Percentiles rank a stretch among this genome's conserved stretches.
Evolutionary conservation across 35 echinoderm and acorn worm species (phyloP).

Genomic region (Ophioderma brevispina): DNA sequence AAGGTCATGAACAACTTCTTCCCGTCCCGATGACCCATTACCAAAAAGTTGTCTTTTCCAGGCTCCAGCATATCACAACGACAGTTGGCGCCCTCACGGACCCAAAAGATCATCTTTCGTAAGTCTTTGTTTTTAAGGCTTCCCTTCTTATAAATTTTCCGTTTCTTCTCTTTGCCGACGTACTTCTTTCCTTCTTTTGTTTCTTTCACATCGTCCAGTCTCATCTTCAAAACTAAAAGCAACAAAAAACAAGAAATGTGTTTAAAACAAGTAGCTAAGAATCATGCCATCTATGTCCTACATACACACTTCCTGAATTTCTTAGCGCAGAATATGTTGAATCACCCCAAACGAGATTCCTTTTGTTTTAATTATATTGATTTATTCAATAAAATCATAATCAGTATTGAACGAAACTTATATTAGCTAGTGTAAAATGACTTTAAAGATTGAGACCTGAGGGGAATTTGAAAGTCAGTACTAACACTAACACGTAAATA

Average conservation of each 20-base stretch:
- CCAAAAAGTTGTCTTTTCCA: conserved; percentile 57
- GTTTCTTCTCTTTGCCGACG: conserved; percentile 45
- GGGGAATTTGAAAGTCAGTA: too few relatives aligned
- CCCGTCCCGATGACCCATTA: conserved; percentile 82
- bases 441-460: too few relatives aligned
- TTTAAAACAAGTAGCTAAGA: too few relatives aligned
- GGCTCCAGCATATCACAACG: conserved; percentile 78
- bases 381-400: too few relatives aligned
- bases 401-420: too few relatives aligned
- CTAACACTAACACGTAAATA: too few relatives aligned
- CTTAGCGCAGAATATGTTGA: too few relatives aligned
- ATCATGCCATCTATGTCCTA: too few relatives aligned
- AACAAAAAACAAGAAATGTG: background rate
- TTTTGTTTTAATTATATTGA: too few relatives aligned
- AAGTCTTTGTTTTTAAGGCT: conserved; percentile 75
- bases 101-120: conserved; percentile 66
- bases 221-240: conserved; percentile 79
- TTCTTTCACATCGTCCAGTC: conserved; percentile 48
- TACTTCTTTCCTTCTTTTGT: conserved; percentile 67
- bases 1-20: conserved; percentile 87
- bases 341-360: too few relatives aligned
- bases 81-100: conserved; percentile 89
- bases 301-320: too few relatives aligned
- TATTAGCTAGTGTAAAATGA: too few relatives aligned
- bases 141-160: conserved; percentile 74